Evolutionary conservation across 2,113 vertebrate species (phyloP).

Genomic region (Chlamydotis undulata): DNA sequence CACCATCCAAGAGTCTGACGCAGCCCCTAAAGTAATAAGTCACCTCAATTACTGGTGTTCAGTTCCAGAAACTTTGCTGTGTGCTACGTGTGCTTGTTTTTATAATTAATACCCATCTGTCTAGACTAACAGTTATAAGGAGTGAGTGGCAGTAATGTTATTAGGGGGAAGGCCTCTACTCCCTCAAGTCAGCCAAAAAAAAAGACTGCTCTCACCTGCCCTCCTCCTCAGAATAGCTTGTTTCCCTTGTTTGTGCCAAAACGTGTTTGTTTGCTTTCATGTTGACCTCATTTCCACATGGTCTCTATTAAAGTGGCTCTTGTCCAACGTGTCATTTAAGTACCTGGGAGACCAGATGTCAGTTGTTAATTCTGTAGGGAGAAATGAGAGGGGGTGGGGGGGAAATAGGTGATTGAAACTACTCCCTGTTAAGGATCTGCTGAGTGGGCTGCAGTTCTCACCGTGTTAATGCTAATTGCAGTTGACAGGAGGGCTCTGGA

Average conservation of each 20-base stretch:
- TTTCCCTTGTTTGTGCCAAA: constrained; percentile 28
- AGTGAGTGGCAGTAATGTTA: not conserved
- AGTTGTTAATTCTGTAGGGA: constrained; percentile 40
- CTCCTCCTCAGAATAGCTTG: constrained; percentile 17
- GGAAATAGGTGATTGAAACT: constrained; percentile 33
- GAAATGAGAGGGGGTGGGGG: not conserved
- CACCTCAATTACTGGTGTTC: constrained; percentile 1
- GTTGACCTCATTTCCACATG: constrained; percentile 50
- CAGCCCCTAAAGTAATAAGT: constrained; percentile 47
- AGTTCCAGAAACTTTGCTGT: constrained; percentile 22
- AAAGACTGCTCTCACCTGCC: constrained; percentile 32
- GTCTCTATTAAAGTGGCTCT: constrained; percentile 21
- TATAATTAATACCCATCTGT: constrained; percentile 28
- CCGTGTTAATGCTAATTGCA: constrained; percentile 72
- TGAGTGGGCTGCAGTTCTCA: constrained; percentile 32
- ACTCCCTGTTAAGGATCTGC: constrained; percentile 42
- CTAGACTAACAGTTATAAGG: constrained; percentile 42
- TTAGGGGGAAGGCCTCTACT: not conserved
- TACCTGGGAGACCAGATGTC: constrained; percentile 51
- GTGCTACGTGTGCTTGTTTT: constrained; percentile 43
- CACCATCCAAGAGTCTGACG: not conserved
- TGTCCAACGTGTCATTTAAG: constrained; percentile 39
- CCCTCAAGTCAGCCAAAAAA: constrained; percentile 10
- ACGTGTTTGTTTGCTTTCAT: constrained; percentile 43
- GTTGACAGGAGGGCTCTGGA: constrained; percentile 74